Conservation (phyloP, 2,113 vertebrate species). For the Oncorhynchus tshawytscha region DNA sequence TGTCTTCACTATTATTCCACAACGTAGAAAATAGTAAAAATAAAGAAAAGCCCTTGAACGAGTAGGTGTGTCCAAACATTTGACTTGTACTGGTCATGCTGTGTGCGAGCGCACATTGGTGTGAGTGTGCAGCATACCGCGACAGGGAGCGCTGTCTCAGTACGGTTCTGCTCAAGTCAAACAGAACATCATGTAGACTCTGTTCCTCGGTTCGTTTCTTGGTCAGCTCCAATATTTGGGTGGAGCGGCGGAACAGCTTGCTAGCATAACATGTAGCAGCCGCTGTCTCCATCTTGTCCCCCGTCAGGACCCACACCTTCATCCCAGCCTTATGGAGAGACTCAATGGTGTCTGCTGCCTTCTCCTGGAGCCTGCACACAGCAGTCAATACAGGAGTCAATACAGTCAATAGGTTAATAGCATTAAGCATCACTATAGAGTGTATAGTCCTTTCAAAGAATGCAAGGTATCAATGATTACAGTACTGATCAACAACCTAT, state of each 20-base stretch:
- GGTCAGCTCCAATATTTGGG: conserved; percentile 93
- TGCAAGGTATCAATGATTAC: too few relatives aligned
- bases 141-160: conserved; percentile 82
- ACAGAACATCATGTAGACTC: conserved; percentile 90
- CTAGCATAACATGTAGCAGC: conserved; percentile 95
- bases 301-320: conserved; percentile 98
- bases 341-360: conserved; percentile 96
- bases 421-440: neutral
- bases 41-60: too few relatives aligned
- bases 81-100: too few relatives aligned
- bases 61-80: too few relatives aligned
- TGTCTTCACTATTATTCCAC: too few relatives aligned
- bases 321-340: conserved; percentile 95
- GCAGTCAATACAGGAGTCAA: conserved; percentile 9
- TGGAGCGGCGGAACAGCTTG: conserved; percentile 90
- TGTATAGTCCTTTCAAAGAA: too few relatives aligned
- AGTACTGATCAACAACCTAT: too few relatives aligned
- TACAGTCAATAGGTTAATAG: conserved; percentile 43
- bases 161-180: conserved; percentile 90
- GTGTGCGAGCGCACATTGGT: neutral
- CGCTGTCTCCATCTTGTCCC: conserved; percentile 99
- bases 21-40: too few relatives aligned
- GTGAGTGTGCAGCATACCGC: conserved; percentile 69
- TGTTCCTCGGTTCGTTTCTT: conserved; percentile 94
- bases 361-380: conserved; percentile 87